Percentiles rank a stretch among this genome's conserved stretches.
phyloP scores from a whole-genome alignment of 2,888 invertebrate species.

The Oxytorus armatus region DNA sequence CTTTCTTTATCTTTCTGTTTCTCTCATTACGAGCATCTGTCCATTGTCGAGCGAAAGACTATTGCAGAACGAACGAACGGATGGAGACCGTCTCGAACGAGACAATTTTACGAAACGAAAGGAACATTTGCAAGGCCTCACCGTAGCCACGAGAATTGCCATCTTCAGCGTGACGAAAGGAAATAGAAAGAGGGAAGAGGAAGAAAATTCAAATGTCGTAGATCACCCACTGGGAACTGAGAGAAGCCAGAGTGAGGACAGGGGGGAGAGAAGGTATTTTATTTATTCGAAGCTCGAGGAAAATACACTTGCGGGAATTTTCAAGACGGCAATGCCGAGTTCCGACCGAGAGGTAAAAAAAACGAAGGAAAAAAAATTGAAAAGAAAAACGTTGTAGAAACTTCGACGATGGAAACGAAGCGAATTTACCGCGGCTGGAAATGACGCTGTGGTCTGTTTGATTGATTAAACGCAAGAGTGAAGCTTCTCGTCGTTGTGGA shows the following conservation, averaged over 20 bases:
- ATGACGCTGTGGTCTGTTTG: constrained; percentile 36
- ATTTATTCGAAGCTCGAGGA: constrained; percentile 39
- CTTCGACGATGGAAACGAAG: constrained; percentile 19
- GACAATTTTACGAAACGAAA: constrained; percentile 55
- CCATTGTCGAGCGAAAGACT: constrained; percentile 19
- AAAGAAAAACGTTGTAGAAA: constrained; percentile 23
- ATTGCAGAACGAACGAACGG: constrained; percentile 53
- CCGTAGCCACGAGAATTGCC: constrained; percentile 45
- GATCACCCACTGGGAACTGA: constrained; percentile 46
- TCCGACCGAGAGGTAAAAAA: constrained; percentile 7
- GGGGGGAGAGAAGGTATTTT: constrained; percentile 20
- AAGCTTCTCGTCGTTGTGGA: constrained; percentile 28
- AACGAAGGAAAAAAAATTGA: not conserved
- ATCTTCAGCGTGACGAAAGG: constrained; percentile 61
- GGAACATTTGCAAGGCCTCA: constrained; percentile 5
- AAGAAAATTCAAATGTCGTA: constrained; percentile 7
- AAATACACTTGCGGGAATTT: constrained; percentile 25
- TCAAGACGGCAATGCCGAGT: constrained; percentile 7
- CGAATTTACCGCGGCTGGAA: constrained; percentile 21
- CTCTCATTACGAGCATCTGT: constrained; percentile 22
- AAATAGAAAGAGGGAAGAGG: constrained; percentile 30
- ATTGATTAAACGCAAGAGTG: constrained; percentile 57
- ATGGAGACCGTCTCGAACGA: constrained; percentile 60
- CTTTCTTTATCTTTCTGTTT: not conserved
- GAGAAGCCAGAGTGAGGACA: not conserved